phyloP scores from a whole-genome alignment of 2,113 vertebrate genomes.

The Mystacornis crossleyi region DNA sequence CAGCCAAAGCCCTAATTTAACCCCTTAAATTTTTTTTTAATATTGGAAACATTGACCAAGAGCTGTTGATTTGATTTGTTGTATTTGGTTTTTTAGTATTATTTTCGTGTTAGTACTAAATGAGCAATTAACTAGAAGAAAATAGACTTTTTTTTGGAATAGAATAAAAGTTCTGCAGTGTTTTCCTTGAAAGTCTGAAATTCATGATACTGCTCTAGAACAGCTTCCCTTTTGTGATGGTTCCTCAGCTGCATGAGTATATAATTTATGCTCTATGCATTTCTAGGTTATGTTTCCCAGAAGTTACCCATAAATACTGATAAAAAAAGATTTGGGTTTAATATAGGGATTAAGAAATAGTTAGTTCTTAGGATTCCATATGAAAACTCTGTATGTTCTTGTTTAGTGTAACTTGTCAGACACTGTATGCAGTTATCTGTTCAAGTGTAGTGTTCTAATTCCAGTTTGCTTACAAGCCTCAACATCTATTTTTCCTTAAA shows the following conservation, averaged over 20 bases:
- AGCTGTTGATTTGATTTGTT: neutral
- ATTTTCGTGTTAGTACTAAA: neutral
- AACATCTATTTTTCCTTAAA: neutral
- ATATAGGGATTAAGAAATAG: neutral
- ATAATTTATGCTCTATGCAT: neutral
- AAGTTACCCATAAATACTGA: neutral
- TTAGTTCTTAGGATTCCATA: neutral
- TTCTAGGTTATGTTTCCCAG: neutral
- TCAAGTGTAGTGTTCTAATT: neutral
- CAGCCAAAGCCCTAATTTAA: neutral
- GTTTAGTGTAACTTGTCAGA: neutral
- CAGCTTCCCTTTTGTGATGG: neutral
- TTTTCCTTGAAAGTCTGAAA: neutral
- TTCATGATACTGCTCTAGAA: neutral
- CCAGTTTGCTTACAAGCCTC: neutral
- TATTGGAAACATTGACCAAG: neutral
- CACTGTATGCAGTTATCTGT: neutral
- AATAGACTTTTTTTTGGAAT: neutral
- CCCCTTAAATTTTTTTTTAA: neutral
- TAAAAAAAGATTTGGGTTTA: neutral
- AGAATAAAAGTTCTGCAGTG: neutral
- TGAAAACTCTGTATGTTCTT: neutral
- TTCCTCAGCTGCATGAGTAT: accelerated
- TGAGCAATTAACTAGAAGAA: neutral
- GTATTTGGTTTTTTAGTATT: neutral